Conservation (phyloP, 1,140 invertebrate genomes). For the Drosophila sp. region DNA sequence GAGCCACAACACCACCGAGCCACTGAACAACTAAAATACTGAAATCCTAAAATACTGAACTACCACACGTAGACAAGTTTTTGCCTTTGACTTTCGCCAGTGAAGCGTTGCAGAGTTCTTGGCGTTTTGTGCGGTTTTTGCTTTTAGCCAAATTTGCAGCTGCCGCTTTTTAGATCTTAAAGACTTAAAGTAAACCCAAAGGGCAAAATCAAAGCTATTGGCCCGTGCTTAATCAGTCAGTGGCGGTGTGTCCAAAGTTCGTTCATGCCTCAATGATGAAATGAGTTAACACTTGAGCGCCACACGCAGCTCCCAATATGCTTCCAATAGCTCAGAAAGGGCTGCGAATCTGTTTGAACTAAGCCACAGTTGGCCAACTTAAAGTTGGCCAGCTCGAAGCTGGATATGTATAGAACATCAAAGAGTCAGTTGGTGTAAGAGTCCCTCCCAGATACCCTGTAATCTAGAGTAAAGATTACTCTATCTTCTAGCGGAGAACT, state of each 20-base stretch:
- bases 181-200: constrained; percentile 35
- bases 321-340: constrained; percentile 4
- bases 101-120: constrained; percentile 70
- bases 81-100: constrained; percentile 63
- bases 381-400: constrained; percentile 2
- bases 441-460: constrained; percentile 5
- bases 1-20: not conserved
- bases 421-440: constrained; percentile 2
- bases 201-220: not conserved
- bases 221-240: constrained; percentile 67
- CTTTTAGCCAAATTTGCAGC: constrained; percentile 70
- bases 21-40: constrained; percentile 23
- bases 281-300: constrained; percentile 74
- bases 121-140: constrained; percentile 72
- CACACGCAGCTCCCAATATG: constrained; percentile 53
- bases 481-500: too few relatives aligned
- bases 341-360: not conserved
- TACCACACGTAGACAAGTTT: constrained; percentile 49
- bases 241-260: constrained; percentile 65
- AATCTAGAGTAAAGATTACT: not conserved
- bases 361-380: constrained; percentile 15
- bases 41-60: too few relatives aligned
- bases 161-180: constrained; percentile 33
- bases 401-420: constrained; percentile 11
- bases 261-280: constrained; percentile 79